These are phyloP conservation scores for Monopis laevigella DNA, from an alignment of 2,888 invertebrate species.

Conservation along the genomic window DNA sequence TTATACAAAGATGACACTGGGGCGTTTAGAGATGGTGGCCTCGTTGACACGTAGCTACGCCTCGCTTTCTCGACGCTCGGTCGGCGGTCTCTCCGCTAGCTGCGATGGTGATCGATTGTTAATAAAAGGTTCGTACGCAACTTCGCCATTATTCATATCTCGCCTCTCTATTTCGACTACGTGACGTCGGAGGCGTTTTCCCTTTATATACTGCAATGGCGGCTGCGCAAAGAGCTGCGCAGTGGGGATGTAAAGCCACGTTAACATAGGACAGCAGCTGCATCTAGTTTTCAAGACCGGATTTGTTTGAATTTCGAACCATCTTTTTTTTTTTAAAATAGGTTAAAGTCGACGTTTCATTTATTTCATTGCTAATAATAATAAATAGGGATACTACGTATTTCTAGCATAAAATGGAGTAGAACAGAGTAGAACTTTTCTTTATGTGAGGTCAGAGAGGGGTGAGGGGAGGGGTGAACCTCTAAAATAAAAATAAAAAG, in stretches of 20 bases:
- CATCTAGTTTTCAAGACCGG: no score
- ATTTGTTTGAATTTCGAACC: no score
- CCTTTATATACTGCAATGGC: constrained; percentile 48
- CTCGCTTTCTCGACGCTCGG: constrained; percentile 51
- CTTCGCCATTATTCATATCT: constrained; percentile 62
- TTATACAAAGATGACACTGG: no score
- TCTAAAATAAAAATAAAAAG: no score
- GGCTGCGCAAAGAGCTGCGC: constrained; percentile 48
- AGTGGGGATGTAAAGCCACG: constrained; percentile 48
- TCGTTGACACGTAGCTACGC: constrained; percentile 59
- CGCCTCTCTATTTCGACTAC: constrained; percentile 63
- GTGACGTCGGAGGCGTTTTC: constrained; percentile 47
- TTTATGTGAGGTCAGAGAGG: no score
- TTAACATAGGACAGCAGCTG: constrained; percentile 20
- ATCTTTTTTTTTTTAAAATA: no score
- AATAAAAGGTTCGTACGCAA: constrained; percentile 55
- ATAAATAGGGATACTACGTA: no score
- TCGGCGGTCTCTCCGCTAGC: constrained; percentile 60
- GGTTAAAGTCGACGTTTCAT: no score
- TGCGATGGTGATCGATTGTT: constrained; percentile 57
- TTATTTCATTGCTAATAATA: no score
- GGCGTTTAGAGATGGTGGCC: constrained; percentile 26
- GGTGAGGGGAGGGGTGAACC: no score
- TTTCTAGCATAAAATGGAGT: no score
- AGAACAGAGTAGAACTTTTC: no score